A percentile compares a stretch with the other conserved stretches of the same genome.
These are phyloP conservation scores for Cheilosia soror DNA, from an alignment of 2,888 invertebrate species.

Conservation along the genomic window DNA sequence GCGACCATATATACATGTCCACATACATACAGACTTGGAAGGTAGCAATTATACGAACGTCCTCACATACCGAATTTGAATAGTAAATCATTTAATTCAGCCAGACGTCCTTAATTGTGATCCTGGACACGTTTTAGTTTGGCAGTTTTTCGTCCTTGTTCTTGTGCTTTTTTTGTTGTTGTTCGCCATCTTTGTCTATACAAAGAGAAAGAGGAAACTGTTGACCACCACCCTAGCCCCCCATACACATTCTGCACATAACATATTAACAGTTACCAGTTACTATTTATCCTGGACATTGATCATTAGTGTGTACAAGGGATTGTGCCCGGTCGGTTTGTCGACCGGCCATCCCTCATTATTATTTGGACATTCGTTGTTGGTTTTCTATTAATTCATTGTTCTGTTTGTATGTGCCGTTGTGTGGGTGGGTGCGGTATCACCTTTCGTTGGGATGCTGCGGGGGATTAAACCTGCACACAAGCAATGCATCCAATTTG, in stretches of 20 bases:
- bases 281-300: constrained; percentile 72
- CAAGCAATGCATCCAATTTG: constrained; percentile 55
- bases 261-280: constrained; percentile 72
- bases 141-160: constrained; percentile 64
- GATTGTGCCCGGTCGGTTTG: constrained; percentile 5
- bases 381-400: constrained; percentile 61
- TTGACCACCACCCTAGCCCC: constrained; percentile 40
- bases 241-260: constrained; percentile 20
- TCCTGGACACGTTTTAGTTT: constrained; percentile 77
- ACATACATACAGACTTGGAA: constrained; percentile 29
- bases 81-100: constrained; percentile 78
- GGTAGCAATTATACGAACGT: constrained; percentile 66
- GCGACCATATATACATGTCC: background rate
- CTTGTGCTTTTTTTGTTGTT: constrained; percentile 39
- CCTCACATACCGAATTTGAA: constrained; percentile 77
- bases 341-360: constrained; percentile 65
- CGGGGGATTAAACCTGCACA: constrained; percentile 55
- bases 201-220: constrained; percentile 29
- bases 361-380: constrained; percentile 69
- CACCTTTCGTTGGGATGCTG: constrained; percentile 57
- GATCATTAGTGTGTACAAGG: constrained; percentile 67
- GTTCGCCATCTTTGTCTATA: background rate
- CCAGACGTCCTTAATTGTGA: constrained; percentile 78
- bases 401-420: constrained; percentile 9
- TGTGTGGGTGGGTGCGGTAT: constrained; percentile 37